phyloP scores from a whole-genome alignment of 2,113 vertebrate species.

The Orthochromis indermauri region DNA sequence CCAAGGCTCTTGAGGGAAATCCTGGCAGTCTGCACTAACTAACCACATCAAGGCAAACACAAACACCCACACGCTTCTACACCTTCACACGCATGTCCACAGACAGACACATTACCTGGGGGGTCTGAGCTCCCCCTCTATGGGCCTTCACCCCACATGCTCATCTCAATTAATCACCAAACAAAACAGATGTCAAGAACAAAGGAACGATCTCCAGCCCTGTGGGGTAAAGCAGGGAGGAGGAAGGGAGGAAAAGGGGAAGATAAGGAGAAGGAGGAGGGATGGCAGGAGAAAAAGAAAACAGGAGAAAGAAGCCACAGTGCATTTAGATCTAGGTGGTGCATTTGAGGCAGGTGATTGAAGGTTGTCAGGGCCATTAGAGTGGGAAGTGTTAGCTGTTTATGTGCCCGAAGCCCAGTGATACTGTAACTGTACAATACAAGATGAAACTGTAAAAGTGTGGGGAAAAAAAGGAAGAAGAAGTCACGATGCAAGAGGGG shows the following conservation, averaged over 20 bases:
- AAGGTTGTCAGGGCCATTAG: background rate
- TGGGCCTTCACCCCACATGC: constrained; percentile 63
- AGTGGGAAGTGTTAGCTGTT: constrained; percentile 5
- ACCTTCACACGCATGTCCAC: background rate
- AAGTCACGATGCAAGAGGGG: constrained; percentile 31
- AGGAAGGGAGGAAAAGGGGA: background rate
- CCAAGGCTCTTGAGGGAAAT: background rate
- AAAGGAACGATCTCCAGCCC: constrained; percentile 61
- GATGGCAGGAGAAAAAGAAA: background rate
- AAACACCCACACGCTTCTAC: background rate
- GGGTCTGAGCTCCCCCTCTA: constrained; percentile 48
- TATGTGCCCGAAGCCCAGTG: background rate
- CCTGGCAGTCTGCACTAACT: constrained; percentile 31
- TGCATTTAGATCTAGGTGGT: background rate
- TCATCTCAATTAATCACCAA: constrained; percentile 71
- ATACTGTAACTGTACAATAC: constrained; percentile 34
- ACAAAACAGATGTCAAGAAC: constrained; percentile 72
- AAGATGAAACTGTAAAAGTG: constrained; percentile 25
- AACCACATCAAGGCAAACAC: constrained; percentile 38
- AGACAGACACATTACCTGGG: constrained; percentile 53
- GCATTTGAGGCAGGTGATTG: background rate
- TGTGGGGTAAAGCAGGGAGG: constrained; percentile 25
- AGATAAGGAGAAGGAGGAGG: background rate
- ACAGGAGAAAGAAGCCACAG: background rate
- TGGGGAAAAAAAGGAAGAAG: background rate